Conservation (phyloP, 1,140 invertebrate species). For the Sogatella furcifera region DNA sequence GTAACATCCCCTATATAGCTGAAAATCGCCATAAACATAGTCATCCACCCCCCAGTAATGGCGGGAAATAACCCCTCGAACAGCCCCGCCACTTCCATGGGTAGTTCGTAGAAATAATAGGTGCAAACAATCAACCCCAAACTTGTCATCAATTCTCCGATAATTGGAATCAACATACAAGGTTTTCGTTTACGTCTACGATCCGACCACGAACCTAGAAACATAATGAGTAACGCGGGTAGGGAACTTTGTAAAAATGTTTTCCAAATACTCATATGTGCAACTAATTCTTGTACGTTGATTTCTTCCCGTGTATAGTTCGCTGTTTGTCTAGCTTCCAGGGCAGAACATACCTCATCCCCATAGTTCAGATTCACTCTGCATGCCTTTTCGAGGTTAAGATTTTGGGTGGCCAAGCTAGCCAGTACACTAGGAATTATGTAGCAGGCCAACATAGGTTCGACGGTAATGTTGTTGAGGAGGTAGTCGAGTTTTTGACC, state of each 20-base stretch:
- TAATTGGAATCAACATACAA: conserved; percentile 70
- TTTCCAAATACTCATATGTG: conserved; percentile 68
- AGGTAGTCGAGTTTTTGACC: conserved; percentile 32
- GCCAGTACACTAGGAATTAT: conserved; percentile 68
- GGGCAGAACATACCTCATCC: conserved; percentile 55
- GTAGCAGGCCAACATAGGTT: conserved; percentile 66
- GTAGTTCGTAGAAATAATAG: conserved; percentile 49
- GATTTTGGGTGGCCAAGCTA: conserved; percentile 64
- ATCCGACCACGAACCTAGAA: conserved; percentile 47
- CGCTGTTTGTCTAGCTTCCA: conserved; percentile 53
- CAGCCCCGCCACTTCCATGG: conserved; percentile 63
- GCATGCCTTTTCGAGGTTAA: conserved; percentile 76
- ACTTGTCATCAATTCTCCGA: conserved; percentile 66
- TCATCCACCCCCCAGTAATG: conserved; percentile 73
- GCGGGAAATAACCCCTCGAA: conserved; percentile 67
- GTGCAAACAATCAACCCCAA: conserved; percentile 67
- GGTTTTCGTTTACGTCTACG: conserved; percentile 60
- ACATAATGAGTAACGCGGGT: conserved; percentile 61
- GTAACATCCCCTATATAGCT: conserved; percentile 83
- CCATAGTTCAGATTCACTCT: conserved; percentile 62
- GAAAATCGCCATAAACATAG: conserved; percentile 81
- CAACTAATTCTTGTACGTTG: conserved; percentile 58
- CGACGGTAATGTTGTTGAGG: conserved; percentile 55
- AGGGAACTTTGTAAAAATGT: conserved; percentile 62
- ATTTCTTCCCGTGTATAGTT: conserved; percentile 53